phyloP scores from a whole-genome alignment of 2,113 vertebrate species.

The Setophaga petechia region DNA sequence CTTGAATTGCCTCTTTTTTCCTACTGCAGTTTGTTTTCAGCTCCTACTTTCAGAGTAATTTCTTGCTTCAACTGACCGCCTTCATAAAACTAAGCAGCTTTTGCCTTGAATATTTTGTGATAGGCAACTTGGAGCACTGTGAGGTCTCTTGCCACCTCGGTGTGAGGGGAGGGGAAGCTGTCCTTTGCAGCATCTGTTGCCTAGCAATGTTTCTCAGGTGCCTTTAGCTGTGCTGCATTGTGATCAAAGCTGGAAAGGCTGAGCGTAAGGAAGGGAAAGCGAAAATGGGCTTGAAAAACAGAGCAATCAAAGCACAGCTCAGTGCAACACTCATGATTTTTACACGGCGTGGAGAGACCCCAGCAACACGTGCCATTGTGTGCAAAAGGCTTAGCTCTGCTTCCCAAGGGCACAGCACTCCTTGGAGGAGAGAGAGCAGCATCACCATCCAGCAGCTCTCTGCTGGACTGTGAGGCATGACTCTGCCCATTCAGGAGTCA shows the following conservation, averaged over 20 bases:
- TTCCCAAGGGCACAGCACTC: background rate
- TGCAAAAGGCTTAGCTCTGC: background rate
- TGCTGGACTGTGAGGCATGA: rapidly evolving
- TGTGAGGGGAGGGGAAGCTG: background rate
- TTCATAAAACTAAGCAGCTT: background rate
- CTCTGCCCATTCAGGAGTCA: background rate
- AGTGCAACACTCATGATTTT: background rate
- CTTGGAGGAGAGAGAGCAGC: background rate
- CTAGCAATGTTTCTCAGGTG: slow-evolving; percentile 54
- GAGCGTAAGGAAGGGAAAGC: background rate
- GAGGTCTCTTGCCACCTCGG: background rate
- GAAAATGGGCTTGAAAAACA: background rate
- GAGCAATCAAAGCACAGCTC: background rate
- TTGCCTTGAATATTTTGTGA: background rate
- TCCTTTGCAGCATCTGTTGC: slow-evolving; percentile 64
- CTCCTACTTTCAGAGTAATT: background rate
- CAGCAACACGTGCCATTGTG: background rate
- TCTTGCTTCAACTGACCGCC: background rate
- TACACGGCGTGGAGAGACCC: background rate
- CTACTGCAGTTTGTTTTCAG: background rate
- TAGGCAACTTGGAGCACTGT: background rate
- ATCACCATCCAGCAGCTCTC: background rate
- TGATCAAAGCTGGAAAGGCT: slow-evolving; percentile 19
- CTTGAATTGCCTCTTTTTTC: background rate
- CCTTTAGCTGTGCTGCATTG: slow-evolving; percentile 3